Conservation (phyloP, 2,888 invertebrate genomes). For the Sphinx pinastri region DNA sequence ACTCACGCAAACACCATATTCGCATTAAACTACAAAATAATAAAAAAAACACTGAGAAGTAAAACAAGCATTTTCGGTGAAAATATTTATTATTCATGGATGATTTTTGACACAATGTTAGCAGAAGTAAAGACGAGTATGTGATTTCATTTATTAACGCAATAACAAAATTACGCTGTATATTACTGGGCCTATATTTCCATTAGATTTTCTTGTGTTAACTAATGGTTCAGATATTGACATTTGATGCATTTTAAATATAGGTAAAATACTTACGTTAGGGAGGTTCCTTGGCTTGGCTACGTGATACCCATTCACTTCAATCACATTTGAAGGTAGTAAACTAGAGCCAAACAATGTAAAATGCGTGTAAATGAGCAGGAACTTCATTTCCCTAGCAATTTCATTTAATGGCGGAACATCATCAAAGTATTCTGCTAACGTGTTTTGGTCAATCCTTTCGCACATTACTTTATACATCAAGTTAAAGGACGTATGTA, state of each 20-base stretch:
- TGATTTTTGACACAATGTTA: too few species aligned
- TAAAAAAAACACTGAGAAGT: too few species aligned
- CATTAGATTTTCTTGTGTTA: too few species aligned
- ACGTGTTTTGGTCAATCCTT: slow-evolving; percentile 51
- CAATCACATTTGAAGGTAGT: slow-evolving; percentile 81
- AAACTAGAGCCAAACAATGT: slow-evolving; percentile 79
- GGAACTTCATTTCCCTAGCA: slow-evolving; percentile 74
- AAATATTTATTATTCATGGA: too few species aligned
- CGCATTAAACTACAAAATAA: too few species aligned
- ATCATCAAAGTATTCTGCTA: slow-evolving; percentile 69
- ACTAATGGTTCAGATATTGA: too few species aligned
- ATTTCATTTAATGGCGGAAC: slow-evolving; percentile 79
- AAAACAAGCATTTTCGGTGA: too few species aligned
- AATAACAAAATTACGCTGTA: too few species aligned
- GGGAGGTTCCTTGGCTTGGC: slow-evolving; percentile 67
- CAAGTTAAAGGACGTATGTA: slow-evolving; percentile 42
- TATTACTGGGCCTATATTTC: too few species aligned
- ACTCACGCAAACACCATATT: too few species aligned
- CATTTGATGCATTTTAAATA: not conserved
- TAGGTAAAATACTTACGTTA: slow-evolving; percentile 47
- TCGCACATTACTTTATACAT: slow-evolving; percentile 50
- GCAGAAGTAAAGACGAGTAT: too few species aligned
- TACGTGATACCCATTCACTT: slow-evolving; percentile 85
- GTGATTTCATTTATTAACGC: too few species aligned
- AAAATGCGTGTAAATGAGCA: slow-evolving; percentile 84